Conservation (phyloP, 2,888 invertebrate genomes). For the Barypeithes pellucidus region DNA sequence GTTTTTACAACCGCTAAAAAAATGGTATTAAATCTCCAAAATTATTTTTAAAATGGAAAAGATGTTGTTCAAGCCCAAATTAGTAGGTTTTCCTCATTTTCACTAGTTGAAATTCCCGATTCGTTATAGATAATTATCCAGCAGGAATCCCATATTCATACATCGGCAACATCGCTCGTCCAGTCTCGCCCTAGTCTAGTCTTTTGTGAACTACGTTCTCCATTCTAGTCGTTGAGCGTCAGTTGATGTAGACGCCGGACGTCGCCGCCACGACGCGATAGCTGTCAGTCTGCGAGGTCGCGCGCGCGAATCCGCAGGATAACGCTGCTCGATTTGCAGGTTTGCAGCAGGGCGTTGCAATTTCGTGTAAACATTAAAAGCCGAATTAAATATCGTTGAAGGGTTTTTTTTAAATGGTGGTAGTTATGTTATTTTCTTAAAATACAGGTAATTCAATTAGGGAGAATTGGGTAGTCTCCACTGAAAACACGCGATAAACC, state of each 20-base stretch:
- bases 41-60: too few species aligned
- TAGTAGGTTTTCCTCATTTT: too few species aligned
- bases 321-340: constrained; percentile 34
- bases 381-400: too few species aligned
- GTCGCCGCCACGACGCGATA: constrained; percentile 10
- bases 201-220: constrained; percentile 4
- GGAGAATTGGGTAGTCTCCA: too few species aligned
- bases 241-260: constrained; percentile 9
- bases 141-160: background rate
- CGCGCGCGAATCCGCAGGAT: constrained; percentile 29
- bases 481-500: too few species aligned
- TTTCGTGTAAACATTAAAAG: constrained; percentile 1
- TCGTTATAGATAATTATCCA: too few species aligned
- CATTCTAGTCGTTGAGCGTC: constrained; percentile 19
- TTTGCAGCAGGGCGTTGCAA: constrained; percentile 42
- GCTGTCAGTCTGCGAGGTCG: constrained; percentile 25
- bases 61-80: too few species aligned
- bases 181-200: constrained; percentile 45
- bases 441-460: background rate
- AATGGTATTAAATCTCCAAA: too few species aligned
- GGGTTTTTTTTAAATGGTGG: too few species aligned
- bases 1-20: too few species aligned
- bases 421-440: constrained; percentile 1
- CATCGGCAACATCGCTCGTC: constrained; percentile 13
- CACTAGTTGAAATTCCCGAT: too few species aligned